phyloP scores from a whole-genome alignment of 1,140 invertebrate species.

The Vanessa atalanta region DNA sequence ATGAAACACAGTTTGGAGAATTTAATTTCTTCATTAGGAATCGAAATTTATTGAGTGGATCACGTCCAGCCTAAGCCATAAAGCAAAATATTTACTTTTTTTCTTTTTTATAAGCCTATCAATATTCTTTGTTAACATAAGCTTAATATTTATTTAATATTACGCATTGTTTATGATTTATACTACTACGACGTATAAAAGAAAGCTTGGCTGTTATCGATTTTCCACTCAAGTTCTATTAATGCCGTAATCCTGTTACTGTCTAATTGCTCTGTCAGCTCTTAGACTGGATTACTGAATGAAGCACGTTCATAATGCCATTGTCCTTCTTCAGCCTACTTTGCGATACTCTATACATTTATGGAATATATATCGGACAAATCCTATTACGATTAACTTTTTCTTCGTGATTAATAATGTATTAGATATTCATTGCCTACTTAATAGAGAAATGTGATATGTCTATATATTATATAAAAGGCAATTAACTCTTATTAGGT shows the following conservation, averaged over 20 bases:
- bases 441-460: no score
- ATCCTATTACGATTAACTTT: background rate
- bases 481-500: no score
- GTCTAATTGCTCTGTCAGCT: constrained; percentile 38
- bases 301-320: constrained; percentile 30
- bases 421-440: background rate
- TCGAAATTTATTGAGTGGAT: no score
- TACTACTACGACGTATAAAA: constrained; percentile 2
- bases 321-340: constrained; percentile 25
- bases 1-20: no score
- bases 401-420: background rate
- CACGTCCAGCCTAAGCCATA: no score
- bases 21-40: no score
- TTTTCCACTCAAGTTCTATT: constrained; percentile 37
- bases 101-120: no score
- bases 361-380: constrained; percentile 3
- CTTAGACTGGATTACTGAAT: constrained; percentile 34
- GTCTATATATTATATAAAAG: no score
- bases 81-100: no score
- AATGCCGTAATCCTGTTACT: constrained; percentile 37
- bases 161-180: background rate
- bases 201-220: constrained; percentile 28
- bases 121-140: no score
- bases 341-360: background rate
- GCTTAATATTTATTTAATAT: no score